Conservation (phyloP, 2,797 vertebrate species). For the Nannoperca obscura region DNA sequence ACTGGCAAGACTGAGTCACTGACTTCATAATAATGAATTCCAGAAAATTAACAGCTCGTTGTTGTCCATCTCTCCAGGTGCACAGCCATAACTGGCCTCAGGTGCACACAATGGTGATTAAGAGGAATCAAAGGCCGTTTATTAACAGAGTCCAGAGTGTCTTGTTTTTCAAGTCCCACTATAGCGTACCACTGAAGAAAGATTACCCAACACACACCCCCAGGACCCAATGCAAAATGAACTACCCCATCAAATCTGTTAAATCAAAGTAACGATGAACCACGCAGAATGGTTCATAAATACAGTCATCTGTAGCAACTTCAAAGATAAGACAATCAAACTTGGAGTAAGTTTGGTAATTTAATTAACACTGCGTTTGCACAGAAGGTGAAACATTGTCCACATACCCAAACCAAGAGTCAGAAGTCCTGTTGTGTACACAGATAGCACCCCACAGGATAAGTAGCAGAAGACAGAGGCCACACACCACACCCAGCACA, state of each 20-base stretch:
- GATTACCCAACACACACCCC: slow-evolving; percentile 13
- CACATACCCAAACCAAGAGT: slow-evolving; percentile 89
- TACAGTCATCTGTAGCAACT: background rate
- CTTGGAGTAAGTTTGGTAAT: slow-evolving; percentile 4
- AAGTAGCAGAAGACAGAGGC: slow-evolving; percentile 84
- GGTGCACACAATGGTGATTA: slow-evolving; percentile 60
- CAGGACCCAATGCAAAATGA: background rate
- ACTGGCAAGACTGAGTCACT: slow-evolving; percentile 73
- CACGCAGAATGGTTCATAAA: background rate
- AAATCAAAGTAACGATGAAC: background rate
- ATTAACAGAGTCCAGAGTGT: slow-evolving; percentile 57
- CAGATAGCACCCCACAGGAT: slow-evolving; percentile 85
- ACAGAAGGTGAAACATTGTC: slow-evolving; percentile 5
- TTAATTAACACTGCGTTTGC: slow-evolving; percentile 17
- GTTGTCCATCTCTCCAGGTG: slow-evolving; percentile 50
- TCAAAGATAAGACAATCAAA: slow-evolving; percentile 24
- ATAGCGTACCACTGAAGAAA: slow-evolving; percentile 3
- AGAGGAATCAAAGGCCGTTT: slow-evolving; percentile 68
- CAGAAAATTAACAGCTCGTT: slow-evolving; percentile 44
- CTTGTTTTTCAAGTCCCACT: slow-evolving; percentile 29
- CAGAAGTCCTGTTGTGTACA: slow-evolving; percentile 83
- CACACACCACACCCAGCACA: slow-evolving; percentile 87
- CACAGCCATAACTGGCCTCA: slow-evolving; percentile 41
- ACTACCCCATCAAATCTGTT: background rate
- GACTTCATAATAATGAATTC: slow-evolving; percentile 44